A percentile compares a stretch with the other conserved stretches of the same genome.
These are phyloP conservation scores for Shargacucullia verbasci DNA, from an alignment of 2,888 invertebrate genomes.

Conservation along the genomic window DNA sequence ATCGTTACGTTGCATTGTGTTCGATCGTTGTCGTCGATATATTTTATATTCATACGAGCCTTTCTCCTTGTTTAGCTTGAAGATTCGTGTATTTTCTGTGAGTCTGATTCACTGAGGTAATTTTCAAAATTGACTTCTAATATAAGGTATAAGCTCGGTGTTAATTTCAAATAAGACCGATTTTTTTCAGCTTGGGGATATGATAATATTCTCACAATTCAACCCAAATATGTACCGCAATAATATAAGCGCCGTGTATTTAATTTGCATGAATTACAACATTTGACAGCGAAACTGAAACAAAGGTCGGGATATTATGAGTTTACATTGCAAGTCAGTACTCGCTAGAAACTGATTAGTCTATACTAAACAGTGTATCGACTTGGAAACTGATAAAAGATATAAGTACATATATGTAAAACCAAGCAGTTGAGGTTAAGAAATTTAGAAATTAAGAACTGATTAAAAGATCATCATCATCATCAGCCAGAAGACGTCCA, in stretches of 20 bases:
- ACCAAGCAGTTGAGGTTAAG: too few species aligned
- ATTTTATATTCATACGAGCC: background rate
- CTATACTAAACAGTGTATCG: too few species aligned
- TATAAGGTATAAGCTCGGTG: background rate
- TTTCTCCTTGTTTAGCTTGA: background rate
- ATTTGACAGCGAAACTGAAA: too few species aligned
- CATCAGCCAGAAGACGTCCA: too few species aligned
- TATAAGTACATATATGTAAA: too few species aligned
- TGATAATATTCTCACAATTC: background rate
- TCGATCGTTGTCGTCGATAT: slow-evolving; percentile 18
- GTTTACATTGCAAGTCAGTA: too few species aligned
- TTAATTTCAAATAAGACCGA: background rate
- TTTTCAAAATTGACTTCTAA: background rate
- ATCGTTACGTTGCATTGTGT: slow-evolving; percentile 54
- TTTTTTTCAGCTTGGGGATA: background rate
- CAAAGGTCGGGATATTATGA: too few species aligned
- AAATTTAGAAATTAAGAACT: too few species aligned
- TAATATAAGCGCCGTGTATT: too few species aligned
- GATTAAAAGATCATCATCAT: background rate
- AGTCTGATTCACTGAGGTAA: background rate
- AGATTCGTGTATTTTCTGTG: background rate
- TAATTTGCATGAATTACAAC: background rate
- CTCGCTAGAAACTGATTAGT: too few species aligned
- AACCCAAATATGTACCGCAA: background rate
- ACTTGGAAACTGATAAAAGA: too few species aligned